phyloP scores from a whole-genome alignment of 1,140 invertebrate genomes.

The Caenorhabditis inopinata region DNA sequence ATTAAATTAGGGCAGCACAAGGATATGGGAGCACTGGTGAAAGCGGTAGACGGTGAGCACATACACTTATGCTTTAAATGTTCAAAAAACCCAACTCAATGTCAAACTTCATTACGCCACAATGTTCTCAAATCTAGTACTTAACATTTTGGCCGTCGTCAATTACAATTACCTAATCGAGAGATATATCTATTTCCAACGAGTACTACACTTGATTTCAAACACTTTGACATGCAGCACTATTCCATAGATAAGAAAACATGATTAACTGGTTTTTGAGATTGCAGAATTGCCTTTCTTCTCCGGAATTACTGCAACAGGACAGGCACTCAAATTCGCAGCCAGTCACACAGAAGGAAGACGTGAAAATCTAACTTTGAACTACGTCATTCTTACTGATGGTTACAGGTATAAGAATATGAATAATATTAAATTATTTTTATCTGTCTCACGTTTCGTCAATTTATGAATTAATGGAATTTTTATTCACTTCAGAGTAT shows the following conservation, averaged over 20 bases:
- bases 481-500: too few relatives aligned
- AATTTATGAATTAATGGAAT: too few relatives aligned
- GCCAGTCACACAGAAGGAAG: slow-evolving; percentile 7
- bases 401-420: slow-evolving; percentile 19
- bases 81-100: too few relatives aligned
- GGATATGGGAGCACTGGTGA: neutral
- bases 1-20: neutral
- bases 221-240: slow-evolving; percentile 25
- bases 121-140: neutral
- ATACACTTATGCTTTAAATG: too few relatives aligned
- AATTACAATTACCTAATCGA: neutral
- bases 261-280: slow-evolving; percentile 6
- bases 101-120: too few relatives aligned
- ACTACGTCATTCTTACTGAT: slow-evolving; percentile 36
- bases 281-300: slow-evolving; percentile 38
- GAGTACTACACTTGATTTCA: neutral
- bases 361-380: neutral
- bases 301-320: slow-evolving; percentile 42
- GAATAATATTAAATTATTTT: too few relatives aligned
- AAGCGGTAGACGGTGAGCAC: neutral
- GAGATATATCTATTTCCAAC: neutral
- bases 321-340: slow-evolving; percentile 34
- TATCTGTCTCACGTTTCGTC: too few relatives aligned
- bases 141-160: neutral
- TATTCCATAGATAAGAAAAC: neutral